Evolutionary conservation across 1,140 invertebrate genomes (phyloP).

Genomic region (Drosophila guanche): DNA sequence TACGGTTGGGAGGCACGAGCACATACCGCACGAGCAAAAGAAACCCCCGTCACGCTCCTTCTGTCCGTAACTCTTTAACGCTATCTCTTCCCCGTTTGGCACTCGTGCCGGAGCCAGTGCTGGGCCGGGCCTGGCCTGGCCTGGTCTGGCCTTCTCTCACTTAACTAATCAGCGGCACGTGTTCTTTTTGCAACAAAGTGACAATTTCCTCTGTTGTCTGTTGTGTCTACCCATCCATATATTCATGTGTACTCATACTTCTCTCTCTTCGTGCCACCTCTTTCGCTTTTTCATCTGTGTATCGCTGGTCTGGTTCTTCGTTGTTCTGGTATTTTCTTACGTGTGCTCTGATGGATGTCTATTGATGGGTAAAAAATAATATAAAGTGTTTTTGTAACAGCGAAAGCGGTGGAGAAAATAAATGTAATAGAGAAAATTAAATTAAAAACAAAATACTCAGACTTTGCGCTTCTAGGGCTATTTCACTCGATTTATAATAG

Average conservation of each 20-base stretch:
- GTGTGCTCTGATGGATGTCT: constrained; percentile 1
- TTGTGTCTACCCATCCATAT: constrained; percentile 6
- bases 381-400: too few species aligned
- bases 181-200: constrained; percentile 74
- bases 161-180: constrained; percentile 76
- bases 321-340: constrained; percentile 1
- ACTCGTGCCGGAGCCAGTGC: constrained; percentile 13
- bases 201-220: constrained; percentile 64
- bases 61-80: background rate
- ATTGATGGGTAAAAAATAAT: background rate
- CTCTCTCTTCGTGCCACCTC: constrained; percentile 5
- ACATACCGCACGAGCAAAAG: constrained; percentile 31
- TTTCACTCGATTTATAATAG: too few species aligned
- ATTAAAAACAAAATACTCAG: too few species aligned
- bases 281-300: constrained; percentile 15
- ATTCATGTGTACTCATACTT: background rate
- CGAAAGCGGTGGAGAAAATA: too few species aligned
- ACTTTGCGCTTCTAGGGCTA: too few species aligned
- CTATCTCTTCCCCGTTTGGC: constrained; percentile 23
- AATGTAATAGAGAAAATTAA: too few species aligned
- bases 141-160: constrained; percentile 41
- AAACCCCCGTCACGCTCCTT: constrained; percentile 4
- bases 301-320: constrained; percentile 1
- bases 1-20: constrained; percentile 11
- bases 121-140: too few species aligned